Base-by-base conservation (phyloP, 1,140 invertebrate genomes). In the Drosophila lacteicornis region DNA sequence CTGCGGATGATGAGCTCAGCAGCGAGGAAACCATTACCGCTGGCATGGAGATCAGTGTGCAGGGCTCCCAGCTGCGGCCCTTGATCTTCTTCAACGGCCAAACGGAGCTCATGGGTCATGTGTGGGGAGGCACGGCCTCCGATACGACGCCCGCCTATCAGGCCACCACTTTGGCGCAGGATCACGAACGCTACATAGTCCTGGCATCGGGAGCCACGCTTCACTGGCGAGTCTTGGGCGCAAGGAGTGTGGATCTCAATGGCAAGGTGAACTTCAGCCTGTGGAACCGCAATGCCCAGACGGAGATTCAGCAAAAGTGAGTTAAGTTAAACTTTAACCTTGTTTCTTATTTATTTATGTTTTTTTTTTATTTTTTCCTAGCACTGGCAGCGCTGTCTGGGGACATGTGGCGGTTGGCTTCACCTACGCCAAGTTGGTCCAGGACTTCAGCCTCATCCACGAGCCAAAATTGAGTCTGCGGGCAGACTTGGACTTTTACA, bases 281-380 rank as follows among this genome's bases (percentile, higher is more conserved):
- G 9, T 98, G 97, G 97, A 97, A 97, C 75, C 95, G 96, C 85
- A 98, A 96, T 91, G 97, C 97, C 2, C 95, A 97, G 74, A 97
- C 97, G 12, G 92, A 97, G 33, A 96, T 98, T 0, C 95, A 96
- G 86, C 95, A 96, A 91, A 95, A 94, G 95, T 96, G 93, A 94
- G 94, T 79, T n/a, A 8, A 53, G 0, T 4, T 17, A 0, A 9
- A 12, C 9, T 13, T n/a, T 5, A 6, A 19, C 17, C 3, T 19
- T 12, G 19, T 47, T 8, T 40, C 0, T 13, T 25, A 2, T n/a
- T 11, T 38, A 6, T 22, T 13, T 9, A 5, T 1, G 12, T 11
- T 12, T 57, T 4, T 57, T 4, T 19, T 1, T 15, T 19, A 1
- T 30, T 36, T 33, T n/a, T 58, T 94, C 94, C 83, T 92, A 97